Conservation (phyloP, 2,113 vertebrate genomes). For the Catharus minimus region DNA sequence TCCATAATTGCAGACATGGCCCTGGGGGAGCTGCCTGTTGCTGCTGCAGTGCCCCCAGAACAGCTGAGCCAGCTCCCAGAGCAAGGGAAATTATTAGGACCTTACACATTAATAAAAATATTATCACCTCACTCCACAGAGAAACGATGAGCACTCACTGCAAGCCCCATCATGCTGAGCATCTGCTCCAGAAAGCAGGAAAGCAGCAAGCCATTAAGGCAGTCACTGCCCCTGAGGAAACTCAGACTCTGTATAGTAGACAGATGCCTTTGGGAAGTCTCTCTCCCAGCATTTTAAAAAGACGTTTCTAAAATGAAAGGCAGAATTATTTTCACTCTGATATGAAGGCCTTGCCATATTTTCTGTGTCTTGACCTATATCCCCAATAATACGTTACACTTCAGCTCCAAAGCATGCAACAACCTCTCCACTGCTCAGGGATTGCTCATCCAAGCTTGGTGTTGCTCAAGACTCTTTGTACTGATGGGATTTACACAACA, state of each 20-base stretch:
- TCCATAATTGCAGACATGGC: not conserved
- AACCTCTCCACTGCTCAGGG: not conserved
- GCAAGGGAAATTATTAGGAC: slow-evolving; percentile 13
- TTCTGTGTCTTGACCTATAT: not conserved
- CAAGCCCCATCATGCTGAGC: slow-evolving; percentile 12
- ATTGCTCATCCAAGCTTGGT: not conserved
- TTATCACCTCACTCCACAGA: slow-evolving; percentile 31
- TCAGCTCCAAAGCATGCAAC: not conserved
- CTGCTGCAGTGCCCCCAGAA: not conserved
- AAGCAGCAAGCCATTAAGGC: not conserved
- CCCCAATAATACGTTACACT: not conserved
- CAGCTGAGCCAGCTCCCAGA: not conserved
- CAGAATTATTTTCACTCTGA: not conserved
- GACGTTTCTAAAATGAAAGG: not conserved
- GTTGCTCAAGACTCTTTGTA: slow-evolving; percentile 6
- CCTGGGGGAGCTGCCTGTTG: not conserved
- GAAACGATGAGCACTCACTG: not conserved
- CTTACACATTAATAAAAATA: slow-evolving; percentile 21
- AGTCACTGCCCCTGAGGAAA: not conserved
- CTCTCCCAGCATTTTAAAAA: not conserved
- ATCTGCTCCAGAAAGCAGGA: not conserved
- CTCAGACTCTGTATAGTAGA: not conserved
- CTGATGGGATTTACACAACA: not conserved
- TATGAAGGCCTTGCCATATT: not conserved
- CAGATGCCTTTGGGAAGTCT: not conserved